Evolutionary conservation across 1,140 invertebrate genomes (phyloP).

Genomic region (Drosophila insularis): DNA sequence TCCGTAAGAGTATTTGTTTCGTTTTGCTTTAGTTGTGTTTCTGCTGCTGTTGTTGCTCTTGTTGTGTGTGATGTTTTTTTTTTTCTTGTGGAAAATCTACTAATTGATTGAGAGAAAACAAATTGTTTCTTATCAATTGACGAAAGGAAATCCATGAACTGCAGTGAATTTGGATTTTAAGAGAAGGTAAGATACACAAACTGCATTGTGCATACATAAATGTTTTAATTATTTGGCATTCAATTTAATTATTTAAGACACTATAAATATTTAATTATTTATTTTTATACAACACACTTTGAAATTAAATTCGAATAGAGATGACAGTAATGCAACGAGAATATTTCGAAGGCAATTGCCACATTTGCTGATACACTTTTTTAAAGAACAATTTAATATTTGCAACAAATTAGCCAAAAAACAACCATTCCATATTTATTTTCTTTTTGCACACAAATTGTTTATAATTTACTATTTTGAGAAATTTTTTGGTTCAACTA

Average conservation of each 20-base stretch:
- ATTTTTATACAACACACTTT: background rate
- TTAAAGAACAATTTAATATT: background rate
- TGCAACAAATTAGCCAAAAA: background rate
- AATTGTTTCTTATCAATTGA: background rate
- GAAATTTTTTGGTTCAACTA: background rate
- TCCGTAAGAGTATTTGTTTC: background rate
- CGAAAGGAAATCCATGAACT: background rate
- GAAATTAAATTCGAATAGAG: no score
- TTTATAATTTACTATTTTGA: background rate
- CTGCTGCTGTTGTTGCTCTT: background rate
- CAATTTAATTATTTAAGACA: background rate
- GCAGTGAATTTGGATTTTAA: background rate
- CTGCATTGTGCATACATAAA: no score
- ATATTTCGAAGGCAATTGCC: background rate
- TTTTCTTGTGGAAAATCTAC: background rate
- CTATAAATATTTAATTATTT: background rate
- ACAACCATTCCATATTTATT: no score
- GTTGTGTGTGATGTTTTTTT: background rate
- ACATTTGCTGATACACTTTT: background rate
- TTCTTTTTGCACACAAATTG: background rate
- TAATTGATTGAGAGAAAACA: background rate
- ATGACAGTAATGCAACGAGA: no score
- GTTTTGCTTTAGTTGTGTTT: background rate
- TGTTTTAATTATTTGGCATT: background rate
- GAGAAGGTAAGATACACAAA: background rate